Conservation (phyloP, 2,113 vertebrate genomes). For the Dicrurus megarhynchus region DNA sequence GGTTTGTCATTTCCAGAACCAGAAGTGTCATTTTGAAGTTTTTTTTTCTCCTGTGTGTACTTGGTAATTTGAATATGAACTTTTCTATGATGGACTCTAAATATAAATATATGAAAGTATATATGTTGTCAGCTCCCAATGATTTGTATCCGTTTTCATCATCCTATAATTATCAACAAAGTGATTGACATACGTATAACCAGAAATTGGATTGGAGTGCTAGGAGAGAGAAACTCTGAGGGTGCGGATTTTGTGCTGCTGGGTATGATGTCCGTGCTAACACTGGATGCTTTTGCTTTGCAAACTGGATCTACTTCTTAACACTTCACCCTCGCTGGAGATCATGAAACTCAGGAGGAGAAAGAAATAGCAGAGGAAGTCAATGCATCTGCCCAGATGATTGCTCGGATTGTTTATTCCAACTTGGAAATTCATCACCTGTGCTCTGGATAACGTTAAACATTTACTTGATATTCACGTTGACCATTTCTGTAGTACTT, state of each 20-base stretch:
- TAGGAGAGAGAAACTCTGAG: constrained; percentile 28
- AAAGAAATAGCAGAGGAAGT: background rate
- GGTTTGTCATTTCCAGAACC: constrained; percentile 35
- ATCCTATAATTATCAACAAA: constrained; percentile 21
- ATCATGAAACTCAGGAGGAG: constrained; percentile 20
- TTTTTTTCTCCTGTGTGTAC: constrained; percentile 34
- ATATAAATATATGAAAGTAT: constrained; percentile 60
- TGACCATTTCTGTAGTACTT: constrained; percentile 48
- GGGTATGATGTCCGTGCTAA: constrained; percentile 50
- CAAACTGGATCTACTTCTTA: constrained; percentile 48
- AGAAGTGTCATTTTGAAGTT: constrained; percentile 41
- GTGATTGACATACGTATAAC: background rate
- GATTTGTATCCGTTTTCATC: constrained; percentile 53
- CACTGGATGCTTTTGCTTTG: constrained; percentile 72
- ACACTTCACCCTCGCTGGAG: background rate
- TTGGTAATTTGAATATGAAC: constrained; percentile 67
- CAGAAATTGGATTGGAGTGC: constrained; percentile 3
- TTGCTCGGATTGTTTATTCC: background rate
- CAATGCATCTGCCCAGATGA: background rate
- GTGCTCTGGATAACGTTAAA: constrained; percentile 21
- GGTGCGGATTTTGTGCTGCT: constrained; percentile 53
- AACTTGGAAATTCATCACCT: background rate
- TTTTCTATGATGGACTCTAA: constrained; percentile 68
- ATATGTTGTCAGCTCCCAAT: constrained; percentile 61
- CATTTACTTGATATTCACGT: constrained; percentile 45